A percentile compares a stretch with the other conserved stretches of the same genome.
phyloP scores from a whole-genome alignment of 92 coral and sea anemone species.

The Porites divaricata region DNA sequence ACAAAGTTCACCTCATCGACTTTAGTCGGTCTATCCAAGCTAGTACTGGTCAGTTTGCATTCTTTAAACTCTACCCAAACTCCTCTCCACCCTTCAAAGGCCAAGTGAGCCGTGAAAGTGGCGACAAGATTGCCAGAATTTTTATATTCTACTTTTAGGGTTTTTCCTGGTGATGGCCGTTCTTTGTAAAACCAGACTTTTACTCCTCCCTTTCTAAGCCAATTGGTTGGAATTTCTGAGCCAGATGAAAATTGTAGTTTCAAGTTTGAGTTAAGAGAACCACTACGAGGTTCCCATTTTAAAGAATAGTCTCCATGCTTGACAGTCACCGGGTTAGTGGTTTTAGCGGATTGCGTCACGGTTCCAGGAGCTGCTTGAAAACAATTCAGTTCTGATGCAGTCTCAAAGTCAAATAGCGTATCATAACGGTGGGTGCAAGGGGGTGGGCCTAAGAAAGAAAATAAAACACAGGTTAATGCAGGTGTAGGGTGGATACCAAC shows the following conservation, averaged over 20 bases:
- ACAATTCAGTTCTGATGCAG: neutral
- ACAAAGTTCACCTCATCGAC: constrained; percentile 10
- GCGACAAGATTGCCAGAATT: neutral
- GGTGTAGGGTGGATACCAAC: no score
- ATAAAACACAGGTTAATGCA: no score
- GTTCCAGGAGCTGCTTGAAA: constrained; percentile 6
- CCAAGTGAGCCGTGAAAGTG: constrained; percentile 13
- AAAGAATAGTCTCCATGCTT: constrained; percentile 35
- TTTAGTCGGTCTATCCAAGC: neutral
- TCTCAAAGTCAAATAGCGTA: constrained; percentile 20
- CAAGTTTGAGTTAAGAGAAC: neutral
- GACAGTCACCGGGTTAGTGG: constrained; percentile 1
- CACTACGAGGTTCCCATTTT: constrained; percentile 22
- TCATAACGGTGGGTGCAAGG: neutral
- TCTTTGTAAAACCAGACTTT: constrained; percentile 72
- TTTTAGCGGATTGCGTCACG: neutral
- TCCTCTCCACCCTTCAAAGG: constrained; percentile 64
- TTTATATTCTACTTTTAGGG: neutral
- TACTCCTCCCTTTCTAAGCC: constrained; percentile 45
- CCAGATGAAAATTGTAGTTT: neutral
- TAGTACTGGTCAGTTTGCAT: neutral
- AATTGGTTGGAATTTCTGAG: neutral
- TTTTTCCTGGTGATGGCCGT: neutral
- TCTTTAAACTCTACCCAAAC: constrained; percentile 57
- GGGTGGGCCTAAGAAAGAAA: neutral